phyloP scores from a whole-genome alignment of 30 jellyfish, hydroid and myxozoan species.

The Pelagia noctiluca region DNA sequence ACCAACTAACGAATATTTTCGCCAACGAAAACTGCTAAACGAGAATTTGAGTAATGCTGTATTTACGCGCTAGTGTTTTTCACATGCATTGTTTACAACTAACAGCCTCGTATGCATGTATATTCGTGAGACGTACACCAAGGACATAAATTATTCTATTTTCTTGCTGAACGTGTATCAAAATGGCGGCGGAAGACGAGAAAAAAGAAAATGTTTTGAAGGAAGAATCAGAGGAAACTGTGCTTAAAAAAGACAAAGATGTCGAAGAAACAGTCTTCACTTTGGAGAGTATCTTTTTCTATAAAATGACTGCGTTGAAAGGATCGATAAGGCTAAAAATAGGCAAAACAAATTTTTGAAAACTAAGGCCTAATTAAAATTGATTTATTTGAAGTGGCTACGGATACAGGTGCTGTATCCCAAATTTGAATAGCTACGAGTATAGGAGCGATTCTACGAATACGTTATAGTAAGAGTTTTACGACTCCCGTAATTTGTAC shows the following conservation, averaged over 20 bases:
- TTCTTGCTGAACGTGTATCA: slow-evolving; percentile 50
- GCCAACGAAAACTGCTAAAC: no score
- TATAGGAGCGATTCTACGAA: background rate
- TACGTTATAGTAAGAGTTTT: background rate
- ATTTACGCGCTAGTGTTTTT: no score
- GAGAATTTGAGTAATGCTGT: no score
- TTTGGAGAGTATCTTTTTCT: slow-evolving; percentile 63
- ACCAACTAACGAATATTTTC: no score
- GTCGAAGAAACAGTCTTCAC: slow-evolving; percentile 51
- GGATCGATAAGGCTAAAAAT: no score
- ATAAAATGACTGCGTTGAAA: background rate
- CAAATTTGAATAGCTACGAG: background rate
- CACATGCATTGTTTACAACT: no score
- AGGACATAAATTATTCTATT: no score
- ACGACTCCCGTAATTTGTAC: no score
- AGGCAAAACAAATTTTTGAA: background rate
- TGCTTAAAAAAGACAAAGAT: slow-evolving; percentile 11
- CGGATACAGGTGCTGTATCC: background rate
- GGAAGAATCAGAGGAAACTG: slow-evolving; percentile 19
- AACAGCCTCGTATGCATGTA: no score
- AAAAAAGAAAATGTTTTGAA: background rate
- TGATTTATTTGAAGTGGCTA: background rate
- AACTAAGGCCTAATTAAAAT: background rate
- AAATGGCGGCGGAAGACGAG: slow-evolving; percentile 53
- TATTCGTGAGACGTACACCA: no score